A percentile compares a stretch with the other conserved stretches of the same genome.
These are phyloP conservation scores for Melanostigma gelatinosum DNA, from an alignment of 2,113 vertebrate genomes.

Conservation along the genomic window DNA sequence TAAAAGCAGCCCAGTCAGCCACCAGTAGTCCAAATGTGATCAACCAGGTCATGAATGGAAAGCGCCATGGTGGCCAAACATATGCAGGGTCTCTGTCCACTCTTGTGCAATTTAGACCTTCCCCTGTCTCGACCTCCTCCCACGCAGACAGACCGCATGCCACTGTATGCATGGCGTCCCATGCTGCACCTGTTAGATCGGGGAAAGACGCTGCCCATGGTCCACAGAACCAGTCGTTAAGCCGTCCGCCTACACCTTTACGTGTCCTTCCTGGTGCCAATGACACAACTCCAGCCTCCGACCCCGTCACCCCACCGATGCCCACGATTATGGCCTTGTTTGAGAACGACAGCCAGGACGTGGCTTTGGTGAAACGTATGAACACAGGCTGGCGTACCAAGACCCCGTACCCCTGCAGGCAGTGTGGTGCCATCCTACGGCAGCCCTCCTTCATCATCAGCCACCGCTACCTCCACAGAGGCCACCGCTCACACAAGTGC, in stretches of 20 bases:
- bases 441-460: constrained; percentile 77
- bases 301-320: background rate
- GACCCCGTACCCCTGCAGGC: constrained; percentile 71
- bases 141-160: background rate
- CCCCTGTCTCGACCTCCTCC: background rate
- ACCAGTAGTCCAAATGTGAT: background rate
- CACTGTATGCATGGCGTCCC: background rate
- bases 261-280: background rate
- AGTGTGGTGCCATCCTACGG: constrained; percentile 76
- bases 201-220: background rate
- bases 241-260: background rate
- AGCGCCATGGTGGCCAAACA: background rate
- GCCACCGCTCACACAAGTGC: constrained; percentile 75
- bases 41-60: constrained; percentile 45
- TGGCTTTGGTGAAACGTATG: constrained; percentile 62
- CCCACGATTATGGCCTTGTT: constrained; percentile 73
- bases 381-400: constrained; percentile 75
- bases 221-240: background rate
- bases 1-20: constrained; percentile 3
- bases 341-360: constrained; percentile 67
- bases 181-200: background rate
- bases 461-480: constrained; percentile 82
- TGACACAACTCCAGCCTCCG: background rate
- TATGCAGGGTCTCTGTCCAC: constrained; percentile 1
- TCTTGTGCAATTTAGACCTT: background rate